These are phyloP conservation scores for Galagoides demidoff DNA, from an alignment of 2,797 vertebrate genomes.

Conservation along the genomic window DNA sequence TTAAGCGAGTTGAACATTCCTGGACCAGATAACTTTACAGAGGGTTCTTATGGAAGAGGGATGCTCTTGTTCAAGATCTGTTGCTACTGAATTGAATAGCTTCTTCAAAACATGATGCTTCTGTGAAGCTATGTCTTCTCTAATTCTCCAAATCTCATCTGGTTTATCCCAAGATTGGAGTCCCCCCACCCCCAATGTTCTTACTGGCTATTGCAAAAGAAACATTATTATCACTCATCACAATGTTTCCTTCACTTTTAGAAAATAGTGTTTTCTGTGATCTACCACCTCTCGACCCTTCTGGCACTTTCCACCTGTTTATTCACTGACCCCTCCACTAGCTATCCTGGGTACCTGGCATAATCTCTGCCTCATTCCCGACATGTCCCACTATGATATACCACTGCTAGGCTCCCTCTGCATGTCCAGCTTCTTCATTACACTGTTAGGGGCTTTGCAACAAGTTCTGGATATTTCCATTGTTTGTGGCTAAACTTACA, in stretches of 20 bases:
- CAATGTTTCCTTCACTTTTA: background rate
- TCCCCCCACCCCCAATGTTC: background rate
- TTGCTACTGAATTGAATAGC: slow-evolving; percentile 2
- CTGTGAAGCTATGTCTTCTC: background rate
- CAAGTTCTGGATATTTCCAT: background rate
- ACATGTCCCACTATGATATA: background rate
- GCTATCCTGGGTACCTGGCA: background rate
- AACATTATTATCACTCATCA: background rate
- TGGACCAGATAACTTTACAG: background rate
- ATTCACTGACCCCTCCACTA: background rate
- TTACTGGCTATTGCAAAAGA: background rate
- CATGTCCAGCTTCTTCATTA: background rate
- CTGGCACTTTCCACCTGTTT: background rate
- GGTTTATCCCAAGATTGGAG: background rate
- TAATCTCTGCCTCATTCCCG: background rate
- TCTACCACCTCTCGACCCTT: background rate
- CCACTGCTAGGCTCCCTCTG: background rate
- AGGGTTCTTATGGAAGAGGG: background rate
- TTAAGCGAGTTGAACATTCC: slow-evolving; percentile 6
- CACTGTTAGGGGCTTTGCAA: background rate
- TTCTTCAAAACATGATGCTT: background rate
- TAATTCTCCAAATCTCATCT: background rate
- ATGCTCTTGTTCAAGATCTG: background rate
- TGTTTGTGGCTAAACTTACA: slow-evolving; percentile 56
- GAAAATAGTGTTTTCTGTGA: background rate